Evolutionary conservation across 2,113 vertebrate genomes (phyloP), one percentile per base, ranked within the genome.

Genomic region (Paradoxurus hermaphroditus): DNA sequence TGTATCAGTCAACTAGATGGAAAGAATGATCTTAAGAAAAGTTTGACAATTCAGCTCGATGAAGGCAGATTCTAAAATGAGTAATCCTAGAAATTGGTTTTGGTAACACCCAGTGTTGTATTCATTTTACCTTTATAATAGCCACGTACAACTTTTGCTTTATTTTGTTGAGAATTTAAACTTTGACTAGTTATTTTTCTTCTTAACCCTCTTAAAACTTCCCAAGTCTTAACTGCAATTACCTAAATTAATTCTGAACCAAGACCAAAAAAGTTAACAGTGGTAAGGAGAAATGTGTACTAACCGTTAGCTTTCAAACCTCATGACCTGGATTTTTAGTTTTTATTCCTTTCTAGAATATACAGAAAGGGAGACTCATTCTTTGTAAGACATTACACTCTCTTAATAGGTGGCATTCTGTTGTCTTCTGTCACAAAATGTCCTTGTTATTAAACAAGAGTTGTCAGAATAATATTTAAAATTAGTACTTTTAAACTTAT

Each of bases 391-490:
- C 49, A n/a, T 72, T 56, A 15, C 4, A 41, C 21, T 14, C 49
- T 36, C 31, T 68, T 89, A 53, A 11, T 72, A 89, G 39, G 1
- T 27, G 18, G 29, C 7, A 78, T 72, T 84, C 14, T 79, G 1
- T 82, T 94, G 25, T 70, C 11, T 89, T 83, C 13, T 97, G 16
- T 90, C 44, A 83, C 25, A 81, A 34, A 49, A 44, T 68, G 18
- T 85, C 51, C n/a, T 83, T 88, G 53, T 49, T 78, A 46, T 13
- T 97, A 39, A 78, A 44, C 21, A 77, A 70, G 46, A 88, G 49
- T 82, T 94, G 34, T 86, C 27, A 86, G 88, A 86, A 56, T 73
- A 75, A 72, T 63, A 39, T 23, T 85, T 95, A 87, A 73, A 90
- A 67, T 83, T 67, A 93, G 16, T 91, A 70, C n/a, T 86, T 75